phyloP scores from a whole-genome alignment of 2,888 invertebrate genomes.

The Drosophila anomelani region DNA sequence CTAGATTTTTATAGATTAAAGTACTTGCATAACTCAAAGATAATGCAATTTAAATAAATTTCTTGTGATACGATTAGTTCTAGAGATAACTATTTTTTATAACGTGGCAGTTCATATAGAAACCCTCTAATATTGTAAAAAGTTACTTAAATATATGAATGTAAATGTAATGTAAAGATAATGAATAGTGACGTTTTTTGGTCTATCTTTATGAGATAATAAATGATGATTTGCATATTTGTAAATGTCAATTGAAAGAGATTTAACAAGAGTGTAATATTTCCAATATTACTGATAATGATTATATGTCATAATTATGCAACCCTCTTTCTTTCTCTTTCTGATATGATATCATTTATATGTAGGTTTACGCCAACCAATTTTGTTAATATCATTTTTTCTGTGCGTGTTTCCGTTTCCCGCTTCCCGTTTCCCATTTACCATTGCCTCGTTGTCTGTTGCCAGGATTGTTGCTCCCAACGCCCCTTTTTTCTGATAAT shows the following conservation, averaged over 20 bases:
- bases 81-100: neutral
- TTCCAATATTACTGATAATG: neutral
- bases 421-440: constrained; percentile 22
- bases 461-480: constrained; percentile 50
- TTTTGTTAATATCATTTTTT: constrained; percentile 18
- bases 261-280: constrained; percentile 9
- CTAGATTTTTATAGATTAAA: neutral
- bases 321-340: neutral
- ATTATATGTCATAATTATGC: constrained; percentile 12
- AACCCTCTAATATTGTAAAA: neutral
- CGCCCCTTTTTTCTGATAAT: constrained; percentile 1
- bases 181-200: neutral
- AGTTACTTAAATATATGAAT: neutral
- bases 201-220: neutral
- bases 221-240: constrained; percentile 4
- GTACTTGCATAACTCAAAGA: neutral
- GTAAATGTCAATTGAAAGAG: constrained; percentile 2
- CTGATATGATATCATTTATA: constrained; percentile 19
- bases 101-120: neutral
- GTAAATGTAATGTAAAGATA: neutral
- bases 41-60: neutral
- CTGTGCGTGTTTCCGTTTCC: constrained; percentile 29
- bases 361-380: constrained; percentile 10
- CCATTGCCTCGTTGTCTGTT: constrained; percentile 43
- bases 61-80: neutral